Evolutionary conservation across 1,140 invertebrate species (phyloP), one percentile per base, ranked within the genome.

Genomic region (Streblospio benedicti): DNA sequence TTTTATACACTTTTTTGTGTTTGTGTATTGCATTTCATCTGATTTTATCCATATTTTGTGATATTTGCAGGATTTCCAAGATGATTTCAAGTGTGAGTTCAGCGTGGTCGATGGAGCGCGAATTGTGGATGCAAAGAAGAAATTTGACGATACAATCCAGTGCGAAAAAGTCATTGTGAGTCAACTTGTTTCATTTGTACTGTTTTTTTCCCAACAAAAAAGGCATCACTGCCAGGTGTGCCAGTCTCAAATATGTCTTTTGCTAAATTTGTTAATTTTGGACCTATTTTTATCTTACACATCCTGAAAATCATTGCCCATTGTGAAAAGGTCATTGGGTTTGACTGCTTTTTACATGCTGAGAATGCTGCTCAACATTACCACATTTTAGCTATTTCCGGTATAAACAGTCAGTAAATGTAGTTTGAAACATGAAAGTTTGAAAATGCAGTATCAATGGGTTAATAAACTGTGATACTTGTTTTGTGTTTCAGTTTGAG

Each of bases 401-500:
- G 44, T n/a, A 5, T 20, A 18, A 9, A 47, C 44, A 9, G 18
- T 47, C 44, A 47, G 18, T 6, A 27, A 47, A 18, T 47, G 44
- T 47, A 27, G 27, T 47, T 25, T 25, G 5, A 27, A 20, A 4
- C 44, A 20, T 5, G 44, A 9, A 6, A 47, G 44, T n/a, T 41
- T 41, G n/a, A 12, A 12, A 12, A 12, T n/a, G n/a, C 12, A 12
- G 12, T 41, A 41, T n/a, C 12, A 41, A 12, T 12, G 38, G 12
- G n/a, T 41, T 12, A 41, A 41, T n/a, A 41, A 41, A 41, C n/a
- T 41, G 12, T 12, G 12, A n/a, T 12, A 12, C 14, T 41, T 23
- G 12, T 62, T 25, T 58, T 43, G 47, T n/a, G 9, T 57, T 67
- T 62, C 64, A 74, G 71, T 76, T 76, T 61, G 49, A 61, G 31